Evolutionary conservation across 2,888 invertebrate genomes (phyloP), one percentile per base, ranked within the genome.

Genomic region (Piscicola geometra): DNA sequence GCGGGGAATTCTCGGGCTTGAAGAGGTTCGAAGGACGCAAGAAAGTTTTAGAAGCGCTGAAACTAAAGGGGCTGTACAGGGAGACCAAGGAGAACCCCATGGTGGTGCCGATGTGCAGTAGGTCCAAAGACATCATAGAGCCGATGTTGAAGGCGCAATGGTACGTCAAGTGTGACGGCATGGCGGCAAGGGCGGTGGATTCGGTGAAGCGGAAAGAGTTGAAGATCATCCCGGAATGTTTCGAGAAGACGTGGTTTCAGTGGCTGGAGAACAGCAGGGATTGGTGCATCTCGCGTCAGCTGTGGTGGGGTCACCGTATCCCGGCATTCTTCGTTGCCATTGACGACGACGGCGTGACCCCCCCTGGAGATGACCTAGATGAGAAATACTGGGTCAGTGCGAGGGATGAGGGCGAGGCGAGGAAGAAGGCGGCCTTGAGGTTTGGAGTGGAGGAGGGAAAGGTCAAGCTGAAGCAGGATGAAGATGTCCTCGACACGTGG

Each of bases 291-390:
- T 98, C 97, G 0, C 88, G 89, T 0, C 99, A 99, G 86, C 88
- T 99, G 75, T 99, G 99, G 99, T 99, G 99, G 99, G 99, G 99
- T 0, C 99, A 99, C 86, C 90, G 93, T 76, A 94, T 99, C 80
- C 99, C 99, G 0, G 96, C 94, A 0, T 99, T 97, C 84, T 90
- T 89, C 83, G 90, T 93, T 21, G 88, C 88, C 15, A 85, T 90
- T 76, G 86, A 86, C 76, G n/a, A n/a, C n/a, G 89, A 83, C 75
- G 79, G 85, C 2, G 78, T 80, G 60, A 78, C 84, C 36, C 82
- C 83, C 36, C 81, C 81, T 67, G 86, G 85, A 71, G 79, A 81
- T 56, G 73, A 78, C 30, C 76, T 81, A 41, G 83, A 84, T 78
- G 81, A 88, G 79, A 86, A 88, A 52, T 88, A 88, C 80, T 91